A percentile compares a stretch with the other conserved stretches of the same genome.
phyloP scores from a whole-genome alignment of 2,113 vertebrate species.

The Lepidothrix coronata region DNA sequence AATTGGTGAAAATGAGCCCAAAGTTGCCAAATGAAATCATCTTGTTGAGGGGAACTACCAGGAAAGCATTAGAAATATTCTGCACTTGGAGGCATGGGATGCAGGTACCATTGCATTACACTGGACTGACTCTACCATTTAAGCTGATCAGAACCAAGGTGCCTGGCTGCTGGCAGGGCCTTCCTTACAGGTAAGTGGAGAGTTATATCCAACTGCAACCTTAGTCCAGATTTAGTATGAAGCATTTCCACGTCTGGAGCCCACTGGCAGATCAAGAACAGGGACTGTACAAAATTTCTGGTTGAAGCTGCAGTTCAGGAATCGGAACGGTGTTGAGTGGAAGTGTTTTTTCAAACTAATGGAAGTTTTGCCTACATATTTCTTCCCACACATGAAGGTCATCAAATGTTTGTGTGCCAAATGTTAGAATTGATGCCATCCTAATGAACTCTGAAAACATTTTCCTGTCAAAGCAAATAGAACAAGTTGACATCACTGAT shows the following conservation, averaged over 20 bases:
- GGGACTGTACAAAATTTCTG: not conserved
- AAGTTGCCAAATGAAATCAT: not conserved
- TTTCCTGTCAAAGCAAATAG: constrained; percentile 69
- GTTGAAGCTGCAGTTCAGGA: not conserved
- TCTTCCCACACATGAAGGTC: constrained; percentile 66
- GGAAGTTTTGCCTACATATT: constrained; percentile 68
- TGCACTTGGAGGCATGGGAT: not conserved
- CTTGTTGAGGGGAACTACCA: not conserved
- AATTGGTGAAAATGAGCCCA: not conserved
- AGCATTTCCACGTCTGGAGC: not conserved
- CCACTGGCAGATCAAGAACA: not conserved
- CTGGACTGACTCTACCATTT: too few relatives aligned
- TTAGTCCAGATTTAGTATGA: not conserved
- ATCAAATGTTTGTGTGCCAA: constrained; percentile 61
- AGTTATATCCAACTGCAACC: not conserved
- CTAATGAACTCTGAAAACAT: constrained; percentile 73
- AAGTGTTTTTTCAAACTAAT: constrained; percentile 63
- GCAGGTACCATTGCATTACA: not conserved
- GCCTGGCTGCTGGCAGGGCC: not conserved
- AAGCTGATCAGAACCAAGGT: not conserved
- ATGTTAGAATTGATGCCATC: constrained; percentile 68
- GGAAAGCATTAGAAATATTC: not conserved
- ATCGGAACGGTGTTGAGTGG: not conserved
- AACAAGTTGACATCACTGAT: constrained; percentile 68
- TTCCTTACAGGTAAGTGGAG: not conserved